Evolutionary conservation across 92 coral and sea anemone species (phyloP).

Genomic region (Plumapathes pennacea): DNA sequence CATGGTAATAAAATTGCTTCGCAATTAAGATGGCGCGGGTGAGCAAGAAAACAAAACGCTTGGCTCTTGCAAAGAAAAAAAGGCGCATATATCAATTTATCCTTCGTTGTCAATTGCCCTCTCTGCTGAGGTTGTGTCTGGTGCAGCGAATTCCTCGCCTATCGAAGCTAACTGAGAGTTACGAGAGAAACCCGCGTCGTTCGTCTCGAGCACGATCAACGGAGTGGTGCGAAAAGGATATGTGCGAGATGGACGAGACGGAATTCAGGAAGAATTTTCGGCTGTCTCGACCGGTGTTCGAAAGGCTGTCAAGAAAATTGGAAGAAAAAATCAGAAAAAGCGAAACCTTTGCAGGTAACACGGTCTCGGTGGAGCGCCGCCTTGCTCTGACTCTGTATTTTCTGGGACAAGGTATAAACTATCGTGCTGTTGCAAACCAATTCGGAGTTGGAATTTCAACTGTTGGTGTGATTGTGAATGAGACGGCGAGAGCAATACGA

Average conservation of each 20-base stretch:
- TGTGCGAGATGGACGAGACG: slow-evolving; percentile 11
- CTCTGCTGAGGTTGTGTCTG: not conserved
- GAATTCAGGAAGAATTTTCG: slow-evolving; percentile 29
- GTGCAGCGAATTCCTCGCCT: not conserved
- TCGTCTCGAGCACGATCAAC: slow-evolving; percentile 8
- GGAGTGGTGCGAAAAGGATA: slow-evolving; percentile 29
- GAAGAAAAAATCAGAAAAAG: slow-evolving; percentile 10
- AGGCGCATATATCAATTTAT: not conserved
- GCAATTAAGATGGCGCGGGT: too few relatives aligned
- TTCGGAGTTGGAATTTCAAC: slow-evolving; percentile 42
- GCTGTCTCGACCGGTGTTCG: slow-evolving; percentile 22
- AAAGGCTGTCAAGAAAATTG: slow-evolving; percentile 12
- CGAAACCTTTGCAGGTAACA: slow-evolving; percentile 38
- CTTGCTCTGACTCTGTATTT: slow-evolving; percentile 28
- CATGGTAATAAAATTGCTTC: too few relatives aligned
- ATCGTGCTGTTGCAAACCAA: slow-evolving; percentile 38
- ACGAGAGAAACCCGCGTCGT: slow-evolving; percentile 9
- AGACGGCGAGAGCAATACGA: slow-evolving; percentile 18
- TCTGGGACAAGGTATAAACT: slow-evolving; percentile 36
- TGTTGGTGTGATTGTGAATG: slow-evolving; percentile 5
- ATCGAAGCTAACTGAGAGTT: not conserved
- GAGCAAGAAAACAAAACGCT: too few relatives aligned
- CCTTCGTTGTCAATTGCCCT: not conserved
- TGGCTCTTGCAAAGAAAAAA: too few relatives aligned
- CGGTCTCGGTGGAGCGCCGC: slow-evolving; percentile 16